Conservation (phyloP, 2,888 invertebrate genomes). For the Chalcis sispes region DNA sequence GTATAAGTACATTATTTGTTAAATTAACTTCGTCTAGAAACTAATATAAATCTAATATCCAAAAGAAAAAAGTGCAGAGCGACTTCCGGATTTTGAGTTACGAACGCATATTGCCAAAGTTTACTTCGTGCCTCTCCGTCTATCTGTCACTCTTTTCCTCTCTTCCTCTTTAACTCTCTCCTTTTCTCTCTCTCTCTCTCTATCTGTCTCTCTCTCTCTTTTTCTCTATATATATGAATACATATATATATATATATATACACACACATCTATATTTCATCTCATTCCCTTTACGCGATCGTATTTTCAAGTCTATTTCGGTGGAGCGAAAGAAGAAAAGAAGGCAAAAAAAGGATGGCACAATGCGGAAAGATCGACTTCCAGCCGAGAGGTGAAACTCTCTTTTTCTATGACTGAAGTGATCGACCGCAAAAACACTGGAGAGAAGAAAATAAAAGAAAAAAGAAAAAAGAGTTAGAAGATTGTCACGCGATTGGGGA, state of each 20-base stretch:
- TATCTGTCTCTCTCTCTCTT: too few relatives aligned
- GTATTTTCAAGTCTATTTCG: constrained; percentile 42
- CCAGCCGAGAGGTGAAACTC: constrained; percentile 17
- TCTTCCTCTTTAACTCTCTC: too few relatives aligned
- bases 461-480: neutral
- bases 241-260: too few relatives aligned
- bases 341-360: constrained; percentile 3
- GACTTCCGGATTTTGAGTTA: constrained; percentile 49
- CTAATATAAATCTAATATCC: neutral
- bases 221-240: too few relatives aligned
- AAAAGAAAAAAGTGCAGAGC: constrained; percentile 16
- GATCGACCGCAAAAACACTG: constrained; percentile 33
- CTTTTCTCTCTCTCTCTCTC: too few relatives aligned
- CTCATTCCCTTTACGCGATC: neutral
- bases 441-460: neutral
- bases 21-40: too few relatives aligned
- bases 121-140: constrained; percentile 13
- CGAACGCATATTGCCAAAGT: constrained; percentile 53
- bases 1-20: too few relatives aligned
- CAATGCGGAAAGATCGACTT: constrained; percentile 41
- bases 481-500: constrained; percentile 24
- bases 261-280: neutral
- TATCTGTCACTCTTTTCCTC: too few relatives aligned
- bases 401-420: constrained; percentile 39
- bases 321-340: neutral